These are phyloP conservation scores for Serranochromis macrocephalus DNA, from an alignment of 2,113 vertebrate species.

Conservation along the genomic window DNA sequence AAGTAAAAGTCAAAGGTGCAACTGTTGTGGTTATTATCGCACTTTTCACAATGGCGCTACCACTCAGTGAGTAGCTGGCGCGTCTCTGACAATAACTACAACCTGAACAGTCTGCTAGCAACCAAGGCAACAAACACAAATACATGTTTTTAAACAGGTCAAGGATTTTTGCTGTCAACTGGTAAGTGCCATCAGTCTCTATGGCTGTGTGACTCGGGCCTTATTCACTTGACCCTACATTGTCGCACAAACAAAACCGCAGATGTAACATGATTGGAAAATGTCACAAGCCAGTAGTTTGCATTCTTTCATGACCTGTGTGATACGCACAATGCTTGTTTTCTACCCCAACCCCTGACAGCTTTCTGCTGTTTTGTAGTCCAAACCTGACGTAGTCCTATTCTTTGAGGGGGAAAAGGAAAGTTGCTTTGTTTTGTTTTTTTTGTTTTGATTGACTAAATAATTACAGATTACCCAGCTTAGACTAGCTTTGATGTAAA, in stretches of 20 bases:
- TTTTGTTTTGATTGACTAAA: background rate
- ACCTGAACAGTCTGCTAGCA: background rate
- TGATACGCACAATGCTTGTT: background rate
- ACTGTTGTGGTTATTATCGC: background rate
- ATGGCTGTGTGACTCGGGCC: background rate
- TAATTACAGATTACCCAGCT: background rate
- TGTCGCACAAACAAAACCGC: background rate
- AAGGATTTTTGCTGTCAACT: background rate
- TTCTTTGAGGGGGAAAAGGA: background rate
- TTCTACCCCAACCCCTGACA: background rate
- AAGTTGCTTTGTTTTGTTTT: background rate
- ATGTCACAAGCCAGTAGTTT: background rate
- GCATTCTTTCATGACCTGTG: background rate
- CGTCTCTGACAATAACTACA: background rate
- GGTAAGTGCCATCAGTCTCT: background rate
- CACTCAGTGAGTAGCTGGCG: background rate
- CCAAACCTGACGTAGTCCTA: background rate
- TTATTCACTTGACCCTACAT: background rate
- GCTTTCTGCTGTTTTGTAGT: background rate
- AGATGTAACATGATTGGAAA: background rate
- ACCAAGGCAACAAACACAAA: background rate
- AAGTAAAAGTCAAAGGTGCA: background rate
- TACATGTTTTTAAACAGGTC: background rate
- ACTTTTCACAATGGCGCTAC: background rate
- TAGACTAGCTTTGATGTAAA: constrained; percentile 37